phyloP scores from a whole-genome alignment of 2,888 invertebrate species.

The Cepaea hortensis region DNA sequence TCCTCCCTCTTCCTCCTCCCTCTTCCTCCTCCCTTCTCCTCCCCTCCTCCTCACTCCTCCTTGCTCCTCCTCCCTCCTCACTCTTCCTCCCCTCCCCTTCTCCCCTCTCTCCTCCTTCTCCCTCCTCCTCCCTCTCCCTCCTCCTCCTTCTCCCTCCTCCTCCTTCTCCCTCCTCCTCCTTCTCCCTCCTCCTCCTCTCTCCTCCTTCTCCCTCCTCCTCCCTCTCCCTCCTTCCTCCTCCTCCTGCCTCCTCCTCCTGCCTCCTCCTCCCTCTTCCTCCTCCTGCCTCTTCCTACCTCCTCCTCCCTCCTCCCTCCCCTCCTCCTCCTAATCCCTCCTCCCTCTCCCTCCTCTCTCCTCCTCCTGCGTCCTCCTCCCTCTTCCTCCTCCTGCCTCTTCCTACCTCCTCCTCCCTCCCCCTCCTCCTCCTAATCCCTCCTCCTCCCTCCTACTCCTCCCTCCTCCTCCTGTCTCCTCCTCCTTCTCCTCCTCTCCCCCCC shows the following conservation, averaged over 20 bases:
- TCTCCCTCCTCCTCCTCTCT: neutral
- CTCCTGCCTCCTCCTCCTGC: neutral
- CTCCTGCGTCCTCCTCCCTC: no score
- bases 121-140: neutral
- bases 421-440: no score
- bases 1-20: constrained; percentile 2
- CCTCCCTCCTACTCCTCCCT: no score
- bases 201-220: neutral
- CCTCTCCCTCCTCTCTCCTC: no score
- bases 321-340: no score
- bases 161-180: neutral
- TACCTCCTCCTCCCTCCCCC: no score
- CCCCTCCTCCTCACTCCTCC: neutral
- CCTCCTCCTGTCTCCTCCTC: neutral
- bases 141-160: neutral
- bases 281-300: no score
- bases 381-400: no score
- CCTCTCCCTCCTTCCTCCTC: neutral
- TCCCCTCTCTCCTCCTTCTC: neutral
- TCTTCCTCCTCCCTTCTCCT: neutral
- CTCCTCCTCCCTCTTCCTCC: no score
- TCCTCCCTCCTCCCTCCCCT: no score
- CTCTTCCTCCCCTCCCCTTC: no score
- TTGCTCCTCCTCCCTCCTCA: neutral
- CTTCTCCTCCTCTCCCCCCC: neutral